phyloP scores from a whole-genome alignment of 1,140 invertebrate species.

The Rhopalosiphum padi region DNA sequence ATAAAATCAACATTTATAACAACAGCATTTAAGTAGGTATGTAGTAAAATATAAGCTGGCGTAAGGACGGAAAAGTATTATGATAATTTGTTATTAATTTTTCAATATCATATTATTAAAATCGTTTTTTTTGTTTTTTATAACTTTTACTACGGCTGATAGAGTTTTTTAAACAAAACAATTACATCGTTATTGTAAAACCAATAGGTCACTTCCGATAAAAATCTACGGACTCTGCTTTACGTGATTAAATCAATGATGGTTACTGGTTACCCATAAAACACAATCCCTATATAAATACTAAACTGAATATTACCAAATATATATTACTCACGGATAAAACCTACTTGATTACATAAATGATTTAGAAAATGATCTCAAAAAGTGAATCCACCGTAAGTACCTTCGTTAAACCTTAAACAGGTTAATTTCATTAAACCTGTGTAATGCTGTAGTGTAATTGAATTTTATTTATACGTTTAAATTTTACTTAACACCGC shows the following conservation, averaged over 20 bases:
- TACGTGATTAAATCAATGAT: neutral
- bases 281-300: neutral
- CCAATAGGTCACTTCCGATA: neutral
- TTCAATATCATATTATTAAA: neutral
- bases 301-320: neutral
- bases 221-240: neutral
- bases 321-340: neutral
- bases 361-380: neutral
- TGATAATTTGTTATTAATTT: neutral
- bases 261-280: neutral
- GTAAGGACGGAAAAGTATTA: too few relatives aligned
- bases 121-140: neutral
- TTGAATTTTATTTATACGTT: neutral
- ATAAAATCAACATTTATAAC: too few relatives aligned
- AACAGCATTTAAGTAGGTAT: too few relatives aligned
- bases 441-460: neutral
- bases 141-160: neutral
- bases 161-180: neutral
- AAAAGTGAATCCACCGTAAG: neutral
- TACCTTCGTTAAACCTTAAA: neutral
- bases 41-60: too few relatives aligned
- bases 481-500: neutral
- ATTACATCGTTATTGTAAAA: neutral
- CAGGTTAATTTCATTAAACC: constrained; percentile 11
- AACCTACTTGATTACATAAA: neutral